Base-by-base conservation (phyloP, 2,888 invertebrate species). In the Coleophora flavipennella region DNA sequence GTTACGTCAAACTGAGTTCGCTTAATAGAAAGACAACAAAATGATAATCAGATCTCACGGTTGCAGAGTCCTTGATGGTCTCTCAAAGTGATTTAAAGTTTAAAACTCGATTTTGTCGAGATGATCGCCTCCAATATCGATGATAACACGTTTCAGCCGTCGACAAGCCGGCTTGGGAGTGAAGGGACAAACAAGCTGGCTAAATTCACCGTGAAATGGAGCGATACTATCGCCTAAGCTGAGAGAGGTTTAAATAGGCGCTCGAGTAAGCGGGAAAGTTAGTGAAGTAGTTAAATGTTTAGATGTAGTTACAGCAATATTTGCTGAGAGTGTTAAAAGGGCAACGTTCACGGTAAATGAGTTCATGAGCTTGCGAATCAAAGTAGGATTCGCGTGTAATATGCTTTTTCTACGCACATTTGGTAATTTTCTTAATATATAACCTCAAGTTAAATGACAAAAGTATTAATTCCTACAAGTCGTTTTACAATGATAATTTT, bases 1-100 rank as follows among this genome's bases (percentile, higher is more conserved):
- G 50, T 41, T 43, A 45, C 56, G 51, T 49, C 49, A 44, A 44
- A 20, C 20, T 11, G 29, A 29, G 10, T 10, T n/a, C 29, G 46
- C 51, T 51, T 67, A 64, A 68, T 67, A 61, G 59, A 72, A 68
- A 72, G 67, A 69, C 64, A 73, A 73, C 68, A 71, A 49, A 51
- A 51, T 40, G 47, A 42, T 63, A 63, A 73, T 66, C 67, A 62
- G 64, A 64, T 62, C 47, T 41, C 37, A 39, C 46, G 48, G 40
- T 40, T 44, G 40, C n/a, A n/a, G 39, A 40, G 31, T 56, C 57
- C 57, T 51, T 53, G 55, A 61, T 56, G 54, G 59, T 39, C 49
- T 55, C 51, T 51, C 51, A 51, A 60, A 68, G 59, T 60, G 62
- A 63, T 67, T 65, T 66, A 57, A 66, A 71, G 55, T 72, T 69